phyloP scores from a whole-genome alignment of 2,797 vertebrate genomes.

The Furcifer pardalis region DNA sequence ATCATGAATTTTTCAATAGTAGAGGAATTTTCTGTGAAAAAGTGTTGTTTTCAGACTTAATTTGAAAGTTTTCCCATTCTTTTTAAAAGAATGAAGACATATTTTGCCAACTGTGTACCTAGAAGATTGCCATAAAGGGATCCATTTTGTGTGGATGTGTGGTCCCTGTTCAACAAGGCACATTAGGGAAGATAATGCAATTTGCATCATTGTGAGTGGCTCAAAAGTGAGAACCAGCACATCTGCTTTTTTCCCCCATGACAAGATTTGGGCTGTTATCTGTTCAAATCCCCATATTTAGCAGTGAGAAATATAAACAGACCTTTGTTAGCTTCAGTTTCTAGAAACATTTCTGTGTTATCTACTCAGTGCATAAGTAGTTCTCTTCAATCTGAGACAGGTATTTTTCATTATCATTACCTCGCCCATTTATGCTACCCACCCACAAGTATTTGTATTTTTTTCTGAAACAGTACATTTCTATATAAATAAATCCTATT shows the following conservation, averaged over 20 bases:
- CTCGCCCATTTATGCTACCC: neutral
- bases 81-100: too few species aligned
- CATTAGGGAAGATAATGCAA: neutral
- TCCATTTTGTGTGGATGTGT: neutral
- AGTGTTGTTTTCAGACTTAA: neutral
- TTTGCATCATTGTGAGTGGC: neutral
- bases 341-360: neutral
- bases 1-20: neutral
- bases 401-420: neutral
- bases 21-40: neutral
- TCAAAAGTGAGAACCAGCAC: neutral
- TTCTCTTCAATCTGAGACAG: neutral
- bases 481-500: neutral
- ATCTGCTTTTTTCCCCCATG: neutral
- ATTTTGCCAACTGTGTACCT: neutral
- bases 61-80: neutral
- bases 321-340: neutral
- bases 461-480: neutral
- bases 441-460: neutral
- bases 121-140: too few species aligned
- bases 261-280: neutral
- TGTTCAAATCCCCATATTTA: neutral
- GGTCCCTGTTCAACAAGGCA: neutral
- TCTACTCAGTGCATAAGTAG: neutral
- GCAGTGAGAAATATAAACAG: neutral